Evolutionary conservation across 2,797 vertebrate genomes (phyloP).

Genomic region (Oceanodroma leucorhoa): DNA sequence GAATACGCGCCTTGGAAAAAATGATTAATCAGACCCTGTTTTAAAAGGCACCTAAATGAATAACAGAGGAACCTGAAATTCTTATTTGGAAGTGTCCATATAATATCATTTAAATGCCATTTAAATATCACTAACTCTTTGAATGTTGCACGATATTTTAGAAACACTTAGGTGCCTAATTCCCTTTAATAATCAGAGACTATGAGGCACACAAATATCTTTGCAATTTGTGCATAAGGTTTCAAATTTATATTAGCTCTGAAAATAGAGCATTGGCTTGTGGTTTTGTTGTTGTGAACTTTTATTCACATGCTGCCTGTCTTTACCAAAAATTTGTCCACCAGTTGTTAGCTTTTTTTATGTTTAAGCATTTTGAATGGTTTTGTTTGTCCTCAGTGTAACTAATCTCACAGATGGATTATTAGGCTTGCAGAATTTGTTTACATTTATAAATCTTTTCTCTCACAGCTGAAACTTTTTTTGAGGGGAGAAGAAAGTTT

Average conservation of each 20-base stretch:
- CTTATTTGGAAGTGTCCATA: neutral
- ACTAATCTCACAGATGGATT: neutral
- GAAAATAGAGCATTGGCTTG: neutral
- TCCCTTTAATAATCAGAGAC: neutral
- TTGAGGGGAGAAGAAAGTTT: neutral
- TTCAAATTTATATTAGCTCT: neutral
- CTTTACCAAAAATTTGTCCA: neutral
- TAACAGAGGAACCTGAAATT: neutral
- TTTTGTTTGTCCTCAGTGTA: neutral
- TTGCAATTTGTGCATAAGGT: neutral
- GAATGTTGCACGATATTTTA: neutral
- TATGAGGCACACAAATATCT: neutral
- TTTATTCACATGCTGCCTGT: neutral
- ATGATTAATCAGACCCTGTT: neutral
- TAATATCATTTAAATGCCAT: neutral
- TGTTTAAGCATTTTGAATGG: neutral
- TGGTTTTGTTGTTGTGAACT: neutral
- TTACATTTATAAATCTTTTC: constrained; percentile 7
- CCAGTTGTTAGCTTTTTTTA: neutral
- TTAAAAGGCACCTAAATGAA: neutral
- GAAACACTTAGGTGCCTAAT: neutral
- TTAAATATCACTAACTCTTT: neutral
- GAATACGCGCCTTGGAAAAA: neutral
- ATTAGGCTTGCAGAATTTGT: neutral
- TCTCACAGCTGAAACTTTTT: neutral